These are phyloP conservation scores for Coilia nasus DNA, from an alignment of 2,797 vertebrate species.

Conservation along the genomic window DNA sequence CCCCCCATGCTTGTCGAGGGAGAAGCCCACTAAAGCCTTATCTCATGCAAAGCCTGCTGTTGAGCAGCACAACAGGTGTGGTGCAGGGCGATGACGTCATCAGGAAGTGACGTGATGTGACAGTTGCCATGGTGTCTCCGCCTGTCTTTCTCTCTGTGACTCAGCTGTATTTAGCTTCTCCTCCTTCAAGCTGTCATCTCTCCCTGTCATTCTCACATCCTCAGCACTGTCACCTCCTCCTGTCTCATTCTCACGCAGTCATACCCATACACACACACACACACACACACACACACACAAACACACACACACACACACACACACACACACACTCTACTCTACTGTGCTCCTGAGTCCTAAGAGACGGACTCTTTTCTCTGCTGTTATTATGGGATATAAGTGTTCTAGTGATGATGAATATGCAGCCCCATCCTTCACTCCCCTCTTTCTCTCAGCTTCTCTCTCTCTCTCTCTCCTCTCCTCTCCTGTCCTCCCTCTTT, in stretches of 20 bases:
- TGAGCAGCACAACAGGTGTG: background rate
- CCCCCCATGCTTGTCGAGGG: too few relatives aligned
- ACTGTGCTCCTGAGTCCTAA: background rate
- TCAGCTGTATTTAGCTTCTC: constrained; percentile 63
- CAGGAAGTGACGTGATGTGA: background rate
- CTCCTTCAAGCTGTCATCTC: constrained; percentile 42
- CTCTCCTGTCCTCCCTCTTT: background rate
- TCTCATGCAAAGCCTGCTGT: too few relatives aligned
- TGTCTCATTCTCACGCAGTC: background rate
- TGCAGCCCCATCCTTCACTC: background rate
- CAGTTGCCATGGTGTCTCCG: background rate
- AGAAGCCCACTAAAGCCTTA: too few relatives aligned
- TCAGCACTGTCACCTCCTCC: background rate
- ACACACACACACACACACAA: background rate
- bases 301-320: too few relatives aligned
- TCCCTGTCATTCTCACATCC: background rate
- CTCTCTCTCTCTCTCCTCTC: background rate
- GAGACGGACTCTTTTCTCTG: background rate
- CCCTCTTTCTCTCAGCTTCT: background rate
- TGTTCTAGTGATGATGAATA: background rate
- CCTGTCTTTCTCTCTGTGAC: background rate
- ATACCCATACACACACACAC: constrained; percentile 14
- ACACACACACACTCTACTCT: background rate
- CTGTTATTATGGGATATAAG: background rate
- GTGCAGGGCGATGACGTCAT: background rate